A percentile compares a stretch with the other conserved stretches of the same genome.
Evolutionary conservation across 2,797 vertebrate species (phyloP).

Genomic region (Sebastes iracundus): DNA sequence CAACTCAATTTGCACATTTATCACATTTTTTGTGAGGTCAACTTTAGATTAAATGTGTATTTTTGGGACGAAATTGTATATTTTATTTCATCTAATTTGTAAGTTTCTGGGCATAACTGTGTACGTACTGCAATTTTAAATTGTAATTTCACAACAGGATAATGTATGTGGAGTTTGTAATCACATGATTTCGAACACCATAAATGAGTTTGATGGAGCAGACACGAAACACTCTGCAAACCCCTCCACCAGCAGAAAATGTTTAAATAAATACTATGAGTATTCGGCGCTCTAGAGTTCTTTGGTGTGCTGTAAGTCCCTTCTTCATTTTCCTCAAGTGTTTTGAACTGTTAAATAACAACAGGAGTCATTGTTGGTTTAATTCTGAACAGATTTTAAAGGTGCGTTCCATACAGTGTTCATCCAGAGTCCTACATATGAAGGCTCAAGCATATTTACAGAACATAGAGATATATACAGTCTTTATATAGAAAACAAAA

Average conservation of each 20-base stretch:
- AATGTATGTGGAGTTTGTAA: background rate
- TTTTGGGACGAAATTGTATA: background rate
- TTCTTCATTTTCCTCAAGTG: background rate
- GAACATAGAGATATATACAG: slow-evolving; percentile 78
- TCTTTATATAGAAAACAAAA: slow-evolving; percentile 84
- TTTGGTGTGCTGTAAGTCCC: background rate
- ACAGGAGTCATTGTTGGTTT: slow-evolving; percentile 53
- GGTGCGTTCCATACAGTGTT: slow-evolving; percentile 86
- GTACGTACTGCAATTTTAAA: background rate
- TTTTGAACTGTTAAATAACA: background rate
- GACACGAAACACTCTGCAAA: background rate
- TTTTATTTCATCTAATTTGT: background rate
- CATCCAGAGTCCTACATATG: slow-evolving; percentile 81
- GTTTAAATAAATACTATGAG: background rate
- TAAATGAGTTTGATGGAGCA: background rate
- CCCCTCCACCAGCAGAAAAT: background rate
- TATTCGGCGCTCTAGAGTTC: background rate
- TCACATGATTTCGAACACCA: background rate
- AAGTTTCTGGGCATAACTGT: background rate
- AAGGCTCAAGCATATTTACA: slow-evolving; percentile 85
- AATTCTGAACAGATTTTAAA: slow-evolving; percentile 79
- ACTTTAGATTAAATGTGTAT: background rate
- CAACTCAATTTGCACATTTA: background rate
- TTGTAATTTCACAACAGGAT: background rate
- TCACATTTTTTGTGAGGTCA: background rate